Percentiles rank a stretch among this genome's conserved stretches.
These are phyloP conservation scores for Knipowitschia caucasica DNA, from an alignment of 2,797 vertebrate species.

Conservation along the genomic window DNA sequence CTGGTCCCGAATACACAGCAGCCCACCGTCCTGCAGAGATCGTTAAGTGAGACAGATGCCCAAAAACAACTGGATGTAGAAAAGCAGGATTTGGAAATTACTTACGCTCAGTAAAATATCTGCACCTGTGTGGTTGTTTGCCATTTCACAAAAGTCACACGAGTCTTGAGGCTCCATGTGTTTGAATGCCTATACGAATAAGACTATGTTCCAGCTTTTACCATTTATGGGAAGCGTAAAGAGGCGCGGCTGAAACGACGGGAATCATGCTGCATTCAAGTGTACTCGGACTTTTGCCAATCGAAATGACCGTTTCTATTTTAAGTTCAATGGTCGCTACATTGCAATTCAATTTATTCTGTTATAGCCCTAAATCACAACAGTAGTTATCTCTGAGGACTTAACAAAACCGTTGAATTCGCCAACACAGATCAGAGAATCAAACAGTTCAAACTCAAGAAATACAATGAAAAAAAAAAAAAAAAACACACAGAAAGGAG, in stretches of 20 bases:
- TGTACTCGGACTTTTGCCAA: neutral
- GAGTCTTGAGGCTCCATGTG: slow-evolving; percentile 28
- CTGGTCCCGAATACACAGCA: slow-evolving; percentile 51
- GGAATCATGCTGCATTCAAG: slow-evolving; percentile 1
- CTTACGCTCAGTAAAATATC: slow-evolving; percentile 52
- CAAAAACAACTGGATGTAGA: neutral
- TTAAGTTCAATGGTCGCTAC: too few species aligned
- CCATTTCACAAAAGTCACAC: slow-evolving; percentile 51
- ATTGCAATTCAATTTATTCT: too few species aligned
- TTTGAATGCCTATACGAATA: too few species aligned
- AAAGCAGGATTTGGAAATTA: neutral
- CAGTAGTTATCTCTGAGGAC: too few species aligned
- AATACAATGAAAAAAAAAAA: too few species aligned
- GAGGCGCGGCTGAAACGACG: slow-evolving; percentile 5
- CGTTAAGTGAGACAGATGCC: neutral
- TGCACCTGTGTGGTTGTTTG: slow-evolving; percentile 22
- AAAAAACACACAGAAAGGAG: too few species aligned
- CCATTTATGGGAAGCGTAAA: neutral
- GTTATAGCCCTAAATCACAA: too few species aligned
- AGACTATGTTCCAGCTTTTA: too few species aligned
- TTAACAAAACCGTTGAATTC: too few species aligned
- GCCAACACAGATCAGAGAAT: too few species aligned
- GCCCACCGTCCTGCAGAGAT: slow-evolving; percentile 37
- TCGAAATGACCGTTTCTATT: too few species aligned
- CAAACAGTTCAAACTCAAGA: too few species aligned